Percentiles rank a stretch among this genome's conserved stretches.
Evolutionary conservation across 1,140 invertebrate genomes (phyloP).

Genomic region (Steinernema khuongi): DNA sequence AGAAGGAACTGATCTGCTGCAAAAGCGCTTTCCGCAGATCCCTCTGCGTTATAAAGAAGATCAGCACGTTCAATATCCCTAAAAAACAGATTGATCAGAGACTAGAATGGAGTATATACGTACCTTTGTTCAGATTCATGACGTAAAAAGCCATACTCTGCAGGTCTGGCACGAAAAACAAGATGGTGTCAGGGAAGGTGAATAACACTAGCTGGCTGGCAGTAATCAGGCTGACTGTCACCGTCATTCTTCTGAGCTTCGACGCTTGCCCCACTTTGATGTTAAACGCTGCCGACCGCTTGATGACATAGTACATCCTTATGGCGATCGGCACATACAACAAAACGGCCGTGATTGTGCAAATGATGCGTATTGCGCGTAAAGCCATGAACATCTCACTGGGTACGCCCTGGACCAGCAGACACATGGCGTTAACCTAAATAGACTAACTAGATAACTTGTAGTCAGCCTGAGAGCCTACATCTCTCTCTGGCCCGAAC

Average conservation of each 20-base stretch:
- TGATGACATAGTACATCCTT: background rate
- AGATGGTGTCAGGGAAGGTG: background rate
- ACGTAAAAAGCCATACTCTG: conserved; percentile 3
- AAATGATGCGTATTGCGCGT: background rate
- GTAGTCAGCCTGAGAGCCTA: background rate
- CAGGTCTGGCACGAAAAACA: background rate
- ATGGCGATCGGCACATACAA: background rate
- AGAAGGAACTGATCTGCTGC: background rate
- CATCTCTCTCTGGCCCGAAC: background rate
- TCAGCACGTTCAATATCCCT: background rate
- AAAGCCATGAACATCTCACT: background rate
- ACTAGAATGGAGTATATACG: background rate
- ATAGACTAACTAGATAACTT: background rate
- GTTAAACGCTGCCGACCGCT: conserved; percentile 3
- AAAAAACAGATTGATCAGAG: background rate
- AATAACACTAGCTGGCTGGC: background rate
- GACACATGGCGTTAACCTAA: background rate
- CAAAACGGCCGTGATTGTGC: background rate
- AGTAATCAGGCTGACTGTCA: background rate
- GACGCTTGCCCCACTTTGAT: background rate
- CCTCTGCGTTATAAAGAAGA: background rate
- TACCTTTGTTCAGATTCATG: conserved; percentile 13
- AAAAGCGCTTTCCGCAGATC: background rate
- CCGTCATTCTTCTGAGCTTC: background rate
- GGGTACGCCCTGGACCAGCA: background rate